Conservation (phyloP, 2,797 vertebrate species). For the Mus minutoides region DNA sequence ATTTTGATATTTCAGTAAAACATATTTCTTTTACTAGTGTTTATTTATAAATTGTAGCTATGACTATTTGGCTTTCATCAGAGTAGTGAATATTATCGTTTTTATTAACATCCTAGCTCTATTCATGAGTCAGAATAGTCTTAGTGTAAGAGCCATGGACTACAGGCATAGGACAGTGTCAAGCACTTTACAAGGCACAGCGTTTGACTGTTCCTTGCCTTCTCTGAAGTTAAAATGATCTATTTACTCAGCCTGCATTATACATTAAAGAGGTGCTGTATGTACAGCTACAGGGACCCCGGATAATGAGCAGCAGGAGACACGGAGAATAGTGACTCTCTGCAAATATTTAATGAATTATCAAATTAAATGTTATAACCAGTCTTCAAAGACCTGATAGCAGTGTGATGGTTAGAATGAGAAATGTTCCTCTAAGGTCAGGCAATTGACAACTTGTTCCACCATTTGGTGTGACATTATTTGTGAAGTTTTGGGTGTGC, state of each 20-base stretch:
- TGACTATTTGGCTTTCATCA: neutral
- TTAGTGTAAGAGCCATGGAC: neutral
- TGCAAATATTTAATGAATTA: slow-evolving; percentile 51
- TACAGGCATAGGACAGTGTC: accelerated
- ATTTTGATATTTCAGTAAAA: slow-evolving; percentile 14
- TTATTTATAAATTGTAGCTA: neutral
- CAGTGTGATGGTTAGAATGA: neutral
- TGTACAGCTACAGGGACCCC: neutral
- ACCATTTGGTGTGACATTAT: neutral
- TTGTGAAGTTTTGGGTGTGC: neutral
- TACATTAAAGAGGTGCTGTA: neutral
- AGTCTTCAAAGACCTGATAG: neutral
- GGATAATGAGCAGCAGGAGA: neutral
- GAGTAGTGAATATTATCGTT: neutral
- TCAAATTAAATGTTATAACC: slow-evolving; percentile 53
- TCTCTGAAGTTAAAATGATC: neutral
- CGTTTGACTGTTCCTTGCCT: neutral
- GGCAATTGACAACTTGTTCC: neutral
- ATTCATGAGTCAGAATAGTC: neutral
- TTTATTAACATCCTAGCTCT: neutral
- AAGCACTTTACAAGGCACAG: neutral
- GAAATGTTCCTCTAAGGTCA: neutral
- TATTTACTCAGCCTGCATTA: neutral
- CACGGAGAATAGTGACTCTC: neutral
- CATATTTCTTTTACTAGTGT: neutral